phyloP scores from a whole-genome alignment of 2,113 vertebrate species.

The Aegotheles bennettii region DNA sequence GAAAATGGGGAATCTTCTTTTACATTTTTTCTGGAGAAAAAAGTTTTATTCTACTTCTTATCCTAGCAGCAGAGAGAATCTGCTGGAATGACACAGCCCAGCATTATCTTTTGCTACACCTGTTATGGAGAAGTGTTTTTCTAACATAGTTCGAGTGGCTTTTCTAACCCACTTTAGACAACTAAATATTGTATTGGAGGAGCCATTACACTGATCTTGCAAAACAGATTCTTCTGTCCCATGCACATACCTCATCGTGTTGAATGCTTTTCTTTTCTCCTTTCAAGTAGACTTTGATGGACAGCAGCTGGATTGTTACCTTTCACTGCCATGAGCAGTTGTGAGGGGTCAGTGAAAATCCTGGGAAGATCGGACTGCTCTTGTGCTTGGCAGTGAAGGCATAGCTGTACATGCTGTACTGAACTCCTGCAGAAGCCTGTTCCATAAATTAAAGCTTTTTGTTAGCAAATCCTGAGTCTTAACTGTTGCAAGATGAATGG shows the following conservation, averaged over 20 bases:
- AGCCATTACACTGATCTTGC: not conserved
- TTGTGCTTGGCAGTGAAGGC: not conserved
- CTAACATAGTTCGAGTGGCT: fast-evolving
- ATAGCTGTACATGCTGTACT: not conserved
- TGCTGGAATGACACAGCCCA: not conserved
- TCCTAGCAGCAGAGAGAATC: not conserved
- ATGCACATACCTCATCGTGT: not conserved
- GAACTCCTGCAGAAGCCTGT: not conserved
- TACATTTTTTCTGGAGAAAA: not conserved
- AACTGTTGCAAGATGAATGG: not conserved
- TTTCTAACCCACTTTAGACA: not conserved
- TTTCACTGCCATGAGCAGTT: not conserved
- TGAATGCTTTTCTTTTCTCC: not conserved
- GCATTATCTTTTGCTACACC: not conserved
- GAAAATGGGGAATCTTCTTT: not conserved
- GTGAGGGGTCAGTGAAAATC: not conserved
- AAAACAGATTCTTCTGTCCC: not conserved
- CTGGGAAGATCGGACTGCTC: not conserved
- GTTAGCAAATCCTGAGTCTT: not conserved
- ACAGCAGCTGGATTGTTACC: not conserved
- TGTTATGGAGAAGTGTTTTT: not conserved
- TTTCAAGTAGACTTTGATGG: not conserved
- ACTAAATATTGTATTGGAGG: not conserved
- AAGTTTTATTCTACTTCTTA: not conserved
- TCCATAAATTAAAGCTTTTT: not conserved